These are phyloP conservation scores for Brachylomia viminalis DNA, from an alignment of 2,888 invertebrate genomes.

Conservation along the genomic window DNA sequence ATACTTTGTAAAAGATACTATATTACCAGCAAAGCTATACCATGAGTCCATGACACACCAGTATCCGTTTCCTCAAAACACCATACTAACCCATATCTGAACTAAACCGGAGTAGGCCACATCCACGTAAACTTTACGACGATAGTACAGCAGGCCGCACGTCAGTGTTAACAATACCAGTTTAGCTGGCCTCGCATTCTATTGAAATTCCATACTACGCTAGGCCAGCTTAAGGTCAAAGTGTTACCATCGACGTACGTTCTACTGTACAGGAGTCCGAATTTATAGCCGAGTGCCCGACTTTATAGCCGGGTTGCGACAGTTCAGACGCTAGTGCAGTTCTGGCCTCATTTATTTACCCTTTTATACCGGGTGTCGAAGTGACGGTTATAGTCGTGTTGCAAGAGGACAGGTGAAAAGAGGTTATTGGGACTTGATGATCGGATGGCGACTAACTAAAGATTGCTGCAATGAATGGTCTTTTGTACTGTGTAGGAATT, in stretches of 20 bases:
- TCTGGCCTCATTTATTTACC: constrained; percentile 46
- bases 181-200: too few species aligned
- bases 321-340: constrained; percentile 38
- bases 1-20: neutral
- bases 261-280: constrained; percentile 27
- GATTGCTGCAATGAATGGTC: neutral
- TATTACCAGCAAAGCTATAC: neutral
- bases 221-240: too few species aligned
- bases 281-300: constrained; percentile 29
- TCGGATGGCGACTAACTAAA: neutral
- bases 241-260: too few species aligned
- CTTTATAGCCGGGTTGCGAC: constrained; percentile 52
- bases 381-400: constrained; percentile 1
- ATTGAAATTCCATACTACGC: too few species aligned
- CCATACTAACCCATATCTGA: constrained; percentile 55
- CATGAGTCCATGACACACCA: neutral
- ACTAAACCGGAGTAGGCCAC: constrained; percentile 50
- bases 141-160: constrained; percentile 33
- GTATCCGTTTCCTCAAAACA: constrained; percentile 24
- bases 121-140: constrained; percentile 56
- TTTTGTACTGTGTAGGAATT: neutral
- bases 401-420: constrained; percentile 25
- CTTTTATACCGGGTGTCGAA: constrained; percentile 15
- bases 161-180: too few species aligned
- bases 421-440: neutral